phyloP scores from a whole-genome alignment of 2,113 vertebrate species.

The Scophthalmus maximus region DNA sequence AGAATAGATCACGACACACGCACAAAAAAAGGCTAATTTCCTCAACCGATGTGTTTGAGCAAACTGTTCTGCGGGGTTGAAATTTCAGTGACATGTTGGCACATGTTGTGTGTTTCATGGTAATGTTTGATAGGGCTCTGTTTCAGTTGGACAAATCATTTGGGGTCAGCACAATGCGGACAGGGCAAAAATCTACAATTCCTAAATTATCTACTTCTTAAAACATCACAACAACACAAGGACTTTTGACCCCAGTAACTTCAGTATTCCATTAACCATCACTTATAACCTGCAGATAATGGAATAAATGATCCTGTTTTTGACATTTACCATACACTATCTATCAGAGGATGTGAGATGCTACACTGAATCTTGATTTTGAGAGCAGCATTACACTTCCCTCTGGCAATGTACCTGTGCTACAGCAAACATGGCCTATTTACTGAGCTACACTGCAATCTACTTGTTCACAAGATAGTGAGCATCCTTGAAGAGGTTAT shows the following conservation, averaged over 20 bases:
- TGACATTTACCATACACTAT: background rate
- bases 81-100: conserved; percentile 31
- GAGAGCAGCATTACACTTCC: conserved; percentile 15
- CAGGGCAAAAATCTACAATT: conserved; percentile 7
- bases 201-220: conserved; percentile 33
- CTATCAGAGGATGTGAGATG: conserved; percentile 1
- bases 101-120: conserved; percentile 22
- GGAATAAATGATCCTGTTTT: conserved; percentile 13
- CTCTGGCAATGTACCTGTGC: conserved; percentile 19
- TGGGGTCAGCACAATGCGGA: conserved; percentile 28
- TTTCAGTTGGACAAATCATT: background rate
- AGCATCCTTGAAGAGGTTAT: too few relatives aligned
- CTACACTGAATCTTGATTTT: conserved; percentile 13
- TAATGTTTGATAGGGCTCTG: conserved; percentile 45
- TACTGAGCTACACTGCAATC: conserved; percentile 10
- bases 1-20: conserved; percentile 59
- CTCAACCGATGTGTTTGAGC: conserved; percentile 49
- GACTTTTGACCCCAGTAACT: conserved; percentile 9
- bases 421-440: background rate
- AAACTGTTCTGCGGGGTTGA: conserved; percentile 21
- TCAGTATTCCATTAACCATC: conserved; percentile 12
- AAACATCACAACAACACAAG: conserved; percentile 23
- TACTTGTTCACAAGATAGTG: too few relatives aligned
- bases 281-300: conserved; percentile 1
- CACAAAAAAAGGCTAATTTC: conserved; percentile 39